Evolutionary conservation across 2,888 invertebrate genomes (phyloP).

Genomic region (Drosophila melanosoma): DNA sequence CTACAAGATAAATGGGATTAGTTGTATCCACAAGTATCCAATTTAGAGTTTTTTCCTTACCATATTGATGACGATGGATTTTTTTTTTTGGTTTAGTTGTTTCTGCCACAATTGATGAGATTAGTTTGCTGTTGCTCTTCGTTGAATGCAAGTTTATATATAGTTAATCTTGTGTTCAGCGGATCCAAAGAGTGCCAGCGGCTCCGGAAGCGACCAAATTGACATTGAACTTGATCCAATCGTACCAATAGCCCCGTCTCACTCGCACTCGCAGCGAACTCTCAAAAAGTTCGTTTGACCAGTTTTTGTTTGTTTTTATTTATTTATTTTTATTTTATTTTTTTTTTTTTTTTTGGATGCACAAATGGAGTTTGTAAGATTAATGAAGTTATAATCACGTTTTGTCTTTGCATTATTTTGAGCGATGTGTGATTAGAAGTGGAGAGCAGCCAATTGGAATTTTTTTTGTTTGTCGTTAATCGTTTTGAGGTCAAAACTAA

Average conservation of each 20-base stretch:
- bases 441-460: slow-evolving; percentile 41
- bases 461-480: slow-evolving; percentile 9
- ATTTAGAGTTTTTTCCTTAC: slow-evolving; percentile 31
- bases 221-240: slow-evolving; percentile 75
- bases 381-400: slow-evolving; percentile 69
- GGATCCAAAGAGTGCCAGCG: slow-evolving; percentile 37
- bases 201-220: slow-evolving; percentile 65
- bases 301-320: slow-evolving; percentile 33
- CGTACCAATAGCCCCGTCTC: neutral
- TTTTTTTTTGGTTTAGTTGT: slow-evolving; percentile 43
- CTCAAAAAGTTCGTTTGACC: slow-evolving; percentile 40
- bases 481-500: slow-evolving; percentile 50
- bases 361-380: slow-evolving; percentile 51
- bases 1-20: slow-evolving; percentile 23
- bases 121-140: slow-evolving; percentile 47
- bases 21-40: neutral
- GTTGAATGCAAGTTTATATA: slow-evolving; percentile 52
- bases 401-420: slow-evolving; percentile 56
- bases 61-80: slow-evolving; percentile 53
- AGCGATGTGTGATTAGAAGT: slow-evolving; percentile 39
- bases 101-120: slow-evolving; percentile 45
- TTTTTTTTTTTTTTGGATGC: slow-evolving; percentile 44
- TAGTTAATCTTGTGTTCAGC: slow-evolving; percentile 25
- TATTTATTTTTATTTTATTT: slow-evolving; percentile 1
- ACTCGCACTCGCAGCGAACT: neutral